phyloP scores from a whole-genome alignment of 1,140 invertebrate genomes.

The Drosophila pseudoananassae region DNA sequence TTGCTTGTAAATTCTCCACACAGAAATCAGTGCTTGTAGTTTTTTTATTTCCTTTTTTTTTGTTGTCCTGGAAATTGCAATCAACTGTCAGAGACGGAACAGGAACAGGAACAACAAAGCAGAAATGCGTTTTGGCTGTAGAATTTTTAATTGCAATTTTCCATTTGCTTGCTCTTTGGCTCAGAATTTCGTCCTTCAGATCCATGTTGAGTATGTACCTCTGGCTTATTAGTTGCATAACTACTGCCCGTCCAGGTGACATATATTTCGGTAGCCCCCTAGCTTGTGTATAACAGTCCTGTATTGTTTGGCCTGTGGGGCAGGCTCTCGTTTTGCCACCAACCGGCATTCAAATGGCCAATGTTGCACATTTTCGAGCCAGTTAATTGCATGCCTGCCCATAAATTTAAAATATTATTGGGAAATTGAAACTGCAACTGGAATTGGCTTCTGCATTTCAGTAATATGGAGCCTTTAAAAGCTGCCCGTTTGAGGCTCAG shows the following conservation, averaged over 20 bases:
- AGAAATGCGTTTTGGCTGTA: conserved; percentile 35
- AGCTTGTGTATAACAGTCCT: not conserved
- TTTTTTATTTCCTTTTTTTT: conserved; percentile 24
- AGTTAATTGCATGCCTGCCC: conserved; percentile 49
- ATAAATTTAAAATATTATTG: conserved; percentile 54
- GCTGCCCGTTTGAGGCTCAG: not conserved
- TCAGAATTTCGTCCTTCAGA: conserved; percentile 2
- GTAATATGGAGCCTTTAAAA: not conserved
- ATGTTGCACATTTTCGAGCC: conserved; percentile 42
- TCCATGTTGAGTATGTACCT: conserved; percentile 33
- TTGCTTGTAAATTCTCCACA: conserved; percentile 67
- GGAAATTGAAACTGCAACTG: conserved; percentile 32
- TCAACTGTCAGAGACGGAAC: conserved; percentile 32
- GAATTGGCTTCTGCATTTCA: conserved; percentile 20
- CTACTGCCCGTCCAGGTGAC: conserved; percentile 47
- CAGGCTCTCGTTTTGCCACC: conserved; percentile 10
- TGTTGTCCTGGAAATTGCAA: conserved; percentile 61
- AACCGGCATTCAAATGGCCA: conserved; percentile 50
- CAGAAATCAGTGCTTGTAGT: conserved; percentile 52
- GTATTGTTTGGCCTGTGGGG: conserved; percentile 12
- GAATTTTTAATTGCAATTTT: conserved; percentile 71
- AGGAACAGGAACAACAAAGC: conserved; percentile 14
- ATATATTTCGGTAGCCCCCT: conserved; percentile 9
- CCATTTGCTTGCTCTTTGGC: conserved; percentile 24
- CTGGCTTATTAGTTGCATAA: conserved; percentile 58